Conservation (phyloP, 1,140 invertebrate genomes). For the Oedothorax gibbosus region DNA sequence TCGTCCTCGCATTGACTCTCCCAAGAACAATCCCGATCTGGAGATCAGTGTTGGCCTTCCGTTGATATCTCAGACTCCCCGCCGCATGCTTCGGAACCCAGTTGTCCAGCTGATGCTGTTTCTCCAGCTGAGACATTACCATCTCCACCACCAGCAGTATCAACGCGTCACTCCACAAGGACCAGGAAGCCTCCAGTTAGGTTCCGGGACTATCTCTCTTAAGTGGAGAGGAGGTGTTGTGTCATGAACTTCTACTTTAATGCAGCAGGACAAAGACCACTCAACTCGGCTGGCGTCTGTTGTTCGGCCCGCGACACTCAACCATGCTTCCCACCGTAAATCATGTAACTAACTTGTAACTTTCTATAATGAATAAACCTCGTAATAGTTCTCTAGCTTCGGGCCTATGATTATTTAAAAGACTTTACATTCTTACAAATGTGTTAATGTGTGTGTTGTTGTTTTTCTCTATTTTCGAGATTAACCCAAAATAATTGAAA, state of each 20-base stretch:
- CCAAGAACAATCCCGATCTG: not conserved
- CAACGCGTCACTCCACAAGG: not conserved
- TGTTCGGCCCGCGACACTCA: too few relatives aligned
- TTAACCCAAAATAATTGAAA: too few relatives aligned
- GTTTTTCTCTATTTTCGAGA: too few relatives aligned
- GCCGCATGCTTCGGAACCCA: not conserved
- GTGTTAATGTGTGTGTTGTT: too few relatives aligned
- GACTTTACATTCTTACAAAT: too few relatives aligned
- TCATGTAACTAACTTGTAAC: too few relatives aligned
- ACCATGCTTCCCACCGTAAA: too few relatives aligned
- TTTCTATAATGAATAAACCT: too few relatives aligned
- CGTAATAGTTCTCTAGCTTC: too few relatives aligned
- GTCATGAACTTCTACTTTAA: not conserved
- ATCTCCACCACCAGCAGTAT: not conserved
- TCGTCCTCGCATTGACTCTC: not conserved
- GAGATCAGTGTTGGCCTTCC: not conserved
- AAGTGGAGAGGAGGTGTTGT: not conserved
- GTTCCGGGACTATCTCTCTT: not conserved
- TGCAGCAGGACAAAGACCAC: too few relatives aligned
- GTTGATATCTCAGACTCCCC: not conserved
- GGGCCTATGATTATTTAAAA: too few relatives aligned
- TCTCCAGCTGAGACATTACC: not conserved
- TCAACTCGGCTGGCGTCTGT: too few relatives aligned
- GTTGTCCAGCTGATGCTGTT: not conserved
- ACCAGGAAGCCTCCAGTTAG: not conserved